A percentile compares a stretch with the other conserved stretches of the same genome.
These are phyloP conservation scores for Metaphire vulgaris DNA, from an alignment of 1,140 invertebrate species.

Conservation along the genomic window DNA sequence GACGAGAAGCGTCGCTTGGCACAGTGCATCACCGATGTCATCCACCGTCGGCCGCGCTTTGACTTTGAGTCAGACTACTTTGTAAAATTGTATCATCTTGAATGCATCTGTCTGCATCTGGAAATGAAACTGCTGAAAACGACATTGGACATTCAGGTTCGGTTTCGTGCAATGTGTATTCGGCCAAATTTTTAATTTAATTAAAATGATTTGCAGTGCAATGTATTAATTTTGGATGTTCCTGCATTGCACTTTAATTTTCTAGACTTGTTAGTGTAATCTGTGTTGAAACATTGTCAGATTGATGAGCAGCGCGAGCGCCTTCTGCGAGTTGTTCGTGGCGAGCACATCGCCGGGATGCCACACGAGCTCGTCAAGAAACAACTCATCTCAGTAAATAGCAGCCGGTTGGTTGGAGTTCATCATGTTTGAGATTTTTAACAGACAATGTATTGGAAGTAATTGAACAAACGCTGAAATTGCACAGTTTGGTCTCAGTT, in stretches of 20 bases:
- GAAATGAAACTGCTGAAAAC: slow-evolving; percentile 42
- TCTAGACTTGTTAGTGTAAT: too few species aligned
- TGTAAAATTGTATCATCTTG: slow-evolving; percentile 42
- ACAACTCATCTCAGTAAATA: neutral
- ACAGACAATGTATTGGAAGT: too few species aligned
- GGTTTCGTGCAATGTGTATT: too few species aligned
- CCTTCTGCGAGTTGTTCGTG: neutral
- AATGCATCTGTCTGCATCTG: slow-evolving; percentile 42
- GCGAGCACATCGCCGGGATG: neutral
- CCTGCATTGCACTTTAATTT: too few species aligned
- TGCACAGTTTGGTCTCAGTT: too few species aligned
- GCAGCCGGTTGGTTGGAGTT: neutral
- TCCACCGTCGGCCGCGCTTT: slow-evolving; percentile 44
- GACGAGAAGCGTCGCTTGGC: slow-evolving; percentile 46
- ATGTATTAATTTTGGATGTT: too few species aligned
- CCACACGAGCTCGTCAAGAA: slow-evolving; percentile 1
- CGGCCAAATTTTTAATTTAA: too few species aligned
- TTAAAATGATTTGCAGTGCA: too few species aligned
- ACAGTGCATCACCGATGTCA: slow-evolving; percentile 49
- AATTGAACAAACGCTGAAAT: too few species aligned
- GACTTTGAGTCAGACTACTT: slow-evolving; percentile 47
- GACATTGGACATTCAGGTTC: slow-evolving; percentile 49
- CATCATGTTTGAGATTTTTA: too few species aligned
- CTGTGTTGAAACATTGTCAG: too few species aligned
- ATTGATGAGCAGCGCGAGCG: neutral